These are phyloP conservation scores for Eristalinus aeneus DNA, from an alignment of 2,888 invertebrate species.

Conservation along the genomic window DNA sequence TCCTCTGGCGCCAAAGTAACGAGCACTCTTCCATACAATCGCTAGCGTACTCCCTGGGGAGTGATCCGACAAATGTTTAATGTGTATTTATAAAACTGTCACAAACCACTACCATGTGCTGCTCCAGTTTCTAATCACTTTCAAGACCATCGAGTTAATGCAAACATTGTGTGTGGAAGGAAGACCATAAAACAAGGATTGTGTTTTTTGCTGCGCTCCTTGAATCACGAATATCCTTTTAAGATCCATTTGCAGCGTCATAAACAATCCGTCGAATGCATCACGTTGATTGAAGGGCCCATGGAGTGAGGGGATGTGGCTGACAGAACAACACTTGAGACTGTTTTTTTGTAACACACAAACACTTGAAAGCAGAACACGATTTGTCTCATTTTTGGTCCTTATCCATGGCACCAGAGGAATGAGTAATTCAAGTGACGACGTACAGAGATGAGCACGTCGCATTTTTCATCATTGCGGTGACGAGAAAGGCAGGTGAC, in stretches of 20 bases:
- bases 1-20: slow-evolving; percentile 45
- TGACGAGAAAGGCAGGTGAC: no score
- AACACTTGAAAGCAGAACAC: slow-evolving; percentile 7
- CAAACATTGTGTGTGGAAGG: background rate
- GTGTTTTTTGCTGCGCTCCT: background rate
- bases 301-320: background rate
- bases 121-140: background rate
- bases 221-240: slow-evolving; percentile 29
- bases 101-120: slow-evolving; percentile 14
- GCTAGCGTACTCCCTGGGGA: background rate
- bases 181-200: background rate
- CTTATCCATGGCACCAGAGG: slow-evolving; percentile 1
- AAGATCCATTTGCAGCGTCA: slow-evolving; percentile 24
- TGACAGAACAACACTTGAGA: slow-evolving; percentile 9
- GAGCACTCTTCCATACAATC: background rate
- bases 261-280: slow-evolving; percentile 30
- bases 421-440: slow-evolving; percentile 17
- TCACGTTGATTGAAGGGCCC: slow-evolving; percentile 28
- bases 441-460: slow-evolving; percentile 6
- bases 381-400: slow-evolving; percentile 1
- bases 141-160: background rate
- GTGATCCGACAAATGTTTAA: background rate
- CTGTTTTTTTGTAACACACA: background rate
- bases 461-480: background rate
- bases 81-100: slow-evolving; percentile 24